Evolutionary conservation across 2,113 vertebrate species (phyloP).

Genomic region (Microtus montanus): DNA sequence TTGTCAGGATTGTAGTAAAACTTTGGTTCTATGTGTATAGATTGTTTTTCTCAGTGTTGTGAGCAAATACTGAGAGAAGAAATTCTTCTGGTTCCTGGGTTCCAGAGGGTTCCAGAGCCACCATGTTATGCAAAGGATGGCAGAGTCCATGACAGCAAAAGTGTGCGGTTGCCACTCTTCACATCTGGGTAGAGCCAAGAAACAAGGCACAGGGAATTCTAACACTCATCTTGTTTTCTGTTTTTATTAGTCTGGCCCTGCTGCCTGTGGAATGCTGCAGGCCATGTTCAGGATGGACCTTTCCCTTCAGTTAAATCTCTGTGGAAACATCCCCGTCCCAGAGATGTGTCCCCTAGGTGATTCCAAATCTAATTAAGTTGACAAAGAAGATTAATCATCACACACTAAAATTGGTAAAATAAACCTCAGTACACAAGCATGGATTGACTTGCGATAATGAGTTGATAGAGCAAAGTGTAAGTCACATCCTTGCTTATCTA

Average conservation of each 20-base stretch:
- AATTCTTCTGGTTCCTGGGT: not conserved
- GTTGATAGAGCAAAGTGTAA: not conserved
- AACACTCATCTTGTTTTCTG: not conserved
- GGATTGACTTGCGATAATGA: not conserved
- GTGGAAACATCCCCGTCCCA: no score
- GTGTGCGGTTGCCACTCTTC: not conserved
- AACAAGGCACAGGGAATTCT: not conserved
- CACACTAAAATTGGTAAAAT: conserved; percentile 3
- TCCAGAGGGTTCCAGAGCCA: not conserved
- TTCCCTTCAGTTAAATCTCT: not conserved
- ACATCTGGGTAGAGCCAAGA: not conserved
- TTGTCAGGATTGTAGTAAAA: conserved; percentile 3
- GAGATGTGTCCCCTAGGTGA: not conserved
- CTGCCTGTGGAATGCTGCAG: not conserved
- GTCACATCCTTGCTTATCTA: not conserved
- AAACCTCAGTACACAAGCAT: not conserved
- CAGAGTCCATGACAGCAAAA: not conserved
- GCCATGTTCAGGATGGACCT: not conserved
- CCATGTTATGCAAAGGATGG: not conserved
- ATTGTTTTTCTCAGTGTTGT: not conserved
- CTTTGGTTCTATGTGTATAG: not conserved
- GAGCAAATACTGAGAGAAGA: not conserved
- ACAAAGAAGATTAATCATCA: not conserved
- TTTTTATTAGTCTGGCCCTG: not conserved
- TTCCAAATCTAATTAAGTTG: not conserved